Evolutionary conservation across 2,113 vertebrate species (phyloP).

Genomic region (Pedetes capensis): DNA sequence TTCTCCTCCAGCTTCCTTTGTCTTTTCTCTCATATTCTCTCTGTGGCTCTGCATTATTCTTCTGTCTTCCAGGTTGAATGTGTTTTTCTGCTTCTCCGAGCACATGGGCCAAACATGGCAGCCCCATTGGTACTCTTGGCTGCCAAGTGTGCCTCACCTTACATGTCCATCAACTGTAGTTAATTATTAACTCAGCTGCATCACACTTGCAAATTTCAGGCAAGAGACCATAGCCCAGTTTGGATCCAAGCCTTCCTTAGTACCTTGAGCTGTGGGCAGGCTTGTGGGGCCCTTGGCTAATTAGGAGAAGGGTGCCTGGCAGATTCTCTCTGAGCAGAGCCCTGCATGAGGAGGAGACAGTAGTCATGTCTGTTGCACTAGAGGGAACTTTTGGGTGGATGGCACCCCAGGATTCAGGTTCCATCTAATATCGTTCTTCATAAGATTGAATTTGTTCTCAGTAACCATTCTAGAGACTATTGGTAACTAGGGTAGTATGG

Average conservation of each 20-base stretch:
- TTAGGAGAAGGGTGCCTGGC: neutral
- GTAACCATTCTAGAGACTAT: conserved; percentile 13
- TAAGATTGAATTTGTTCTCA: neutral
- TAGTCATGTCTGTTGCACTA: neutral
- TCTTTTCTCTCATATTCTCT: neutral
- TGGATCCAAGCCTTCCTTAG: neutral
- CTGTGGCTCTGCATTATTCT: neutral
- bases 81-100: neutral
- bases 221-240: neutral
- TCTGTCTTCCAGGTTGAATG: neutral
- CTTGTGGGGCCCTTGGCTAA: neutral
- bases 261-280: neutral
- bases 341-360: neutral
- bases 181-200: neutral
- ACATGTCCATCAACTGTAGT: neutral
- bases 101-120: neutral
- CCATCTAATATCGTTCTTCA: neutral
- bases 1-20: neutral
- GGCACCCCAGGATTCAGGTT: neutral
- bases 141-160: neutral
- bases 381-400: conserved; percentile 7
- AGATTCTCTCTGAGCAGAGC: neutral
- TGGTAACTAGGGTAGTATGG: too few species aligned
- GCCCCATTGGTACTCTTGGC: neutral
- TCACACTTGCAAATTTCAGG: conserved; percentile 16